A percentile compares a stretch with the other conserved stretches of the same genome.
phyloP scores from a whole-genome alignment of 30 jellyfish, hydroid and myxozoan species.

The Mastigias papua region DNA sequence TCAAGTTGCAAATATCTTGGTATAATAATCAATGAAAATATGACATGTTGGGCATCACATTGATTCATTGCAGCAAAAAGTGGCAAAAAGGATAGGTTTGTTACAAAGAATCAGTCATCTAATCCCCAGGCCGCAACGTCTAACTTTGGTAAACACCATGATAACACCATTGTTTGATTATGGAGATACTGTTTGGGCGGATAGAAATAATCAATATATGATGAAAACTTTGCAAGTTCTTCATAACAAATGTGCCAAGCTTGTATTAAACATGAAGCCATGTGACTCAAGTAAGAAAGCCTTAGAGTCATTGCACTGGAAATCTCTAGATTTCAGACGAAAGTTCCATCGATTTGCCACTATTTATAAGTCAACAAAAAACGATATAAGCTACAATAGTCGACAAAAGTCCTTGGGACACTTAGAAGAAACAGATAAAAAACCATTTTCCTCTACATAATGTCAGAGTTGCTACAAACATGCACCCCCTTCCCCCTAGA shows the following conservation, averaged over 20 bases:
- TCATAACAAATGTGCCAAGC: constrained; percentile 75
- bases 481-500: no score
- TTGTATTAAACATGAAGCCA: constrained; percentile 77
- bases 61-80: constrained; percentile 83
- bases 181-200: constrained; percentile 68
- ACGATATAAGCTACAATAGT: constrained; percentile 60
- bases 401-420: no score
- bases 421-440: no score
- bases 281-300: constrained; percentile 70
- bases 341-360: constrained; percentile 51
- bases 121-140: constrained; percentile 64
- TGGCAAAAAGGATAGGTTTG: constrained; percentile 70
- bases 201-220: constrained; percentile 23
- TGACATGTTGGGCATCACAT: constrained; percentile 76
- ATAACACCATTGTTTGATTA: constrained; percentile 57
- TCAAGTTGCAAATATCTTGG: constrained; percentile 53
- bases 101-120: constrained; percentile 62
- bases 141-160: constrained; percentile 62
- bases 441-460: no score
- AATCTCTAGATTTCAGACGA: constrained; percentile 47
- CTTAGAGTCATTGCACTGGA: constrained; percentile 67
- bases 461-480: no score
- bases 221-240: constrained; percentile 57
- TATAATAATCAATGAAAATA: constrained; percentile 57
- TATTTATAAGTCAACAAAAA: no score